Percentiles rank a stretch among this genome's conserved stretches.
Conservation (phyloP, 2,113 vertebrate genomes). For the Onychostoma macrolepis region DNA sequence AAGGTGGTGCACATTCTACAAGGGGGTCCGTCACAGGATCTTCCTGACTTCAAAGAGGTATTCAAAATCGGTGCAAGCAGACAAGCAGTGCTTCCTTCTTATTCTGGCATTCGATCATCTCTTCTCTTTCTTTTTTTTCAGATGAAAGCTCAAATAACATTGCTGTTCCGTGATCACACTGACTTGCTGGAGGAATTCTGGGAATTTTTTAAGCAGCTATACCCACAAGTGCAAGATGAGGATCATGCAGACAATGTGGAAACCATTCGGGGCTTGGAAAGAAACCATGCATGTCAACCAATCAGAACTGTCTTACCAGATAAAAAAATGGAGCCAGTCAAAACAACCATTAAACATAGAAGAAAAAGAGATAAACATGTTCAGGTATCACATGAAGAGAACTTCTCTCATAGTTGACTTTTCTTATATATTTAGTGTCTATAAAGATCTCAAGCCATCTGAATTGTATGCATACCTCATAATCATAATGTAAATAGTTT, state of each 20-base stretch:
- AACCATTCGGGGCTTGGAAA: not conserved
- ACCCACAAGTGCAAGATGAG: constrained; percentile 73
- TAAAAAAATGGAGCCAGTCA: constrained; percentile 77
- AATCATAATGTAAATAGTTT: not conserved
- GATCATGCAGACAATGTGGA: constrained; percentile 50
- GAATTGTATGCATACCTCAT: not conserved
- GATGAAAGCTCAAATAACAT: constrained; percentile 85
- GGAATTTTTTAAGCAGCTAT: constrained; percentile 82
- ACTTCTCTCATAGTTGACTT: not conserved
- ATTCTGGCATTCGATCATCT: not conserved
- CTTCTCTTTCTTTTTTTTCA: constrained; percentile 64
- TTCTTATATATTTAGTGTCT: not conserved
- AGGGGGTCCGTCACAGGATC: constrained; percentile 74
- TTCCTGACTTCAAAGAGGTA: constrained; percentile 81
- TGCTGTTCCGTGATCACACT: constrained; percentile 80
- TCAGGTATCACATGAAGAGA: constrained; percentile 7
- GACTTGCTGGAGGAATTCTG: constrained; percentile 87
- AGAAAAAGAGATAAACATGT: constrained; percentile 73
- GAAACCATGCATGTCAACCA: constrained; percentile 57
- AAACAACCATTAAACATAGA: constrained; percentile 67
- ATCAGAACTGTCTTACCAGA: constrained; percentile 74
- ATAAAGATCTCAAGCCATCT: not conserved
- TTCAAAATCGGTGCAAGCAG: not conserved
- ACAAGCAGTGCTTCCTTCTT: not conserved
- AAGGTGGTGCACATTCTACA: constrained; percentile 88